A percentile compares a stretch with the other conserved stretches of the same genome.
These are phyloP conservation scores for Alligator sinensis DNA, from an alignment of 2,113 vertebrate genomes.

Conservation along the genomic window DNA sequence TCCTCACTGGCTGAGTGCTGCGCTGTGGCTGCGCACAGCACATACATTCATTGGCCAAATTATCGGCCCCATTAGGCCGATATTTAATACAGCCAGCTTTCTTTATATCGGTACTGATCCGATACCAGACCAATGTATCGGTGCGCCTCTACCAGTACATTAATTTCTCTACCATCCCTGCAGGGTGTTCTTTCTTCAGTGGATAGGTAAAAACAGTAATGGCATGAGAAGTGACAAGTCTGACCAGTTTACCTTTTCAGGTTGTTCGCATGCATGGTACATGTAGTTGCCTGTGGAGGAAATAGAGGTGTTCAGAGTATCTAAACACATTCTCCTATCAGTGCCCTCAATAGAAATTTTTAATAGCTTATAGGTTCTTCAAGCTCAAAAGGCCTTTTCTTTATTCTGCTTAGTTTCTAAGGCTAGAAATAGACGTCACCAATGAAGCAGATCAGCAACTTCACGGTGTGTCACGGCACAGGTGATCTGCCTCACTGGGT, in stretches of 20 bases:
- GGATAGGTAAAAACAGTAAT: not conserved
- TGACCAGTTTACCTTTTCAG: not conserved
- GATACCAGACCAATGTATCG: too few relatives aligned
- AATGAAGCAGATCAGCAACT: too few relatives aligned
- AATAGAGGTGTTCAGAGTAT: not conserved
- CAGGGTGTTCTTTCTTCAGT: not conserved
- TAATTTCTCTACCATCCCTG: not conserved
- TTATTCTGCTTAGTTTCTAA: too few relatives aligned
- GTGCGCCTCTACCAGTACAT: not conserved
- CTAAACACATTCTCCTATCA: not conserved
- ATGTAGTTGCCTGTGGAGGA: not conserved
- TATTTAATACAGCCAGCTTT: too few relatives aligned
- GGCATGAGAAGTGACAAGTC: not conserved
- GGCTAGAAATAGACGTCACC: too few relatives aligned
- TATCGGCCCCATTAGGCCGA: too few relatives aligned
- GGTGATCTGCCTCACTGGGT: too few relatives aligned
- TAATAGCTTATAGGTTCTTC: not conserved
- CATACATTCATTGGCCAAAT: too few relatives aligned
- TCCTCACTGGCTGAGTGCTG: too few relatives aligned
- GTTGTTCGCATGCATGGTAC: not conserved
- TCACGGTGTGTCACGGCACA: too few relatives aligned
- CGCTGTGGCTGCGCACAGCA: too few relatives aligned
- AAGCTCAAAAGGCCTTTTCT: not conserved
- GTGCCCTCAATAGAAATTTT: not conserved
- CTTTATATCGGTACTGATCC: too few relatives aligned